Evolutionary conservation across 1,140 invertebrate genomes (phyloP), one percentile per base, ranked within the genome.

Genomic region (Grapholita molesta): DNA sequence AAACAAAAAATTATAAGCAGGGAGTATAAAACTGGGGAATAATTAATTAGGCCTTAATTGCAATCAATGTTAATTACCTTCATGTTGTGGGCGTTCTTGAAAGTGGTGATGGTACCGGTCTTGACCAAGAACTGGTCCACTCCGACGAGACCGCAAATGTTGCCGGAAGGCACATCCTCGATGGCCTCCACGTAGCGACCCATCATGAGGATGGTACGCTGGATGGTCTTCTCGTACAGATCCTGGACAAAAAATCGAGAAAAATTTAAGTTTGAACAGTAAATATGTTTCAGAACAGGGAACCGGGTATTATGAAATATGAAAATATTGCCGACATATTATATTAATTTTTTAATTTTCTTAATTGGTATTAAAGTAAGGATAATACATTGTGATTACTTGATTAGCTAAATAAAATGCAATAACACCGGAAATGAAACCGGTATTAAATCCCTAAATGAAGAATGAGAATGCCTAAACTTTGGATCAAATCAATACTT

Each of bases 201-300:
- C 99, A 99, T 99, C 99, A 99, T 99, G 72, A 99, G 94, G 89
- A 99, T 99, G 30, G 99, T 99, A 94, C 98, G 95, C 93, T 99
- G 99, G 92, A 99, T 99, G 80, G 97, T 97, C 93, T 99, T 99
- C 89, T 99, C 98, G 84, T 98, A 99, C 76, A 99, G 93, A 95
- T 99, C 99, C 87, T 91, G 30, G 9, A 21, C 6, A 57, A 42
- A 66, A 33, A 15, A n/a, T n/a, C n/a, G n/a, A n/a, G 11, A 33
- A n/a, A 68, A 12, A 61, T 0, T 25, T 25, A 21, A 38, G n/a
- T 53, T 11, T 9, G 5, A 15, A 42, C 6, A 23, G 9, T 4
- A 38, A 23, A 9, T 33, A 24, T 66, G 67, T n/a, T n/a, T 25
- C 21, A 30, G 1, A 68, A 25, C n/a, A 67, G 61, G n/a, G 15